These are phyloP conservation scores for Anagyrus pseudococci DNA, from an alignment of 2,888 invertebrate species.

Conservation along the genomic window DNA sequence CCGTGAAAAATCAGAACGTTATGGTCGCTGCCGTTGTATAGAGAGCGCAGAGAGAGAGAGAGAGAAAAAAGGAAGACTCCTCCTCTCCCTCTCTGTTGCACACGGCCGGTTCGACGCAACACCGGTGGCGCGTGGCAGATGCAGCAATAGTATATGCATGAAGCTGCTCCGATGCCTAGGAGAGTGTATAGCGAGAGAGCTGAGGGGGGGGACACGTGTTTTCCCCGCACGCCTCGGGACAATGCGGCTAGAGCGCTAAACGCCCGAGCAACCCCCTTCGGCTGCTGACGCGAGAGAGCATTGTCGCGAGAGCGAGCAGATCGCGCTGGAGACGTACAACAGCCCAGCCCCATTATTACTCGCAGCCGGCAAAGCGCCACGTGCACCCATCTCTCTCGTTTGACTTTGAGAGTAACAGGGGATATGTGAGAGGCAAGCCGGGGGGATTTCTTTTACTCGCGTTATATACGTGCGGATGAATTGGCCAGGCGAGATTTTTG, in stretches of 20 bases:
- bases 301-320: neutral
- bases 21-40: neutral
- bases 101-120: too few relatives aligned
- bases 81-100: too few relatives aligned
- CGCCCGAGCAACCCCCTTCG: conserved; percentile 2
- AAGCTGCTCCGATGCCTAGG: too few relatives aligned
- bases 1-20: conserved; percentile 19
- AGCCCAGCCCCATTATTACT: conserved; percentile 2
- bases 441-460: too few relatives aligned
- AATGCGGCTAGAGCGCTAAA: conserved; percentile 13
- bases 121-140: conserved; percentile 6
- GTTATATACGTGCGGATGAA: neutral
- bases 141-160: neutral
- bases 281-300: neutral
- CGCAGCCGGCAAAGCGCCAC: neutral
- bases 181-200: too few relatives aligned
- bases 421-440: neutral
- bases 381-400: neutral
- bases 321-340: neutral
- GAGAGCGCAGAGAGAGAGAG: neutral
- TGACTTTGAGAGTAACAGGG: neutral
- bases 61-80: neutral
- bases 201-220: conserved; percentile 14
- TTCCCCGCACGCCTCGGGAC: conserved; percentile 1
- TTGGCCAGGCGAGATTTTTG: neutral